These are phyloP conservation scores for Engraulis encrasicolus DNA, from an alignment of 2,113 vertebrate genomes.

Conservation along the genomic window DNA sequence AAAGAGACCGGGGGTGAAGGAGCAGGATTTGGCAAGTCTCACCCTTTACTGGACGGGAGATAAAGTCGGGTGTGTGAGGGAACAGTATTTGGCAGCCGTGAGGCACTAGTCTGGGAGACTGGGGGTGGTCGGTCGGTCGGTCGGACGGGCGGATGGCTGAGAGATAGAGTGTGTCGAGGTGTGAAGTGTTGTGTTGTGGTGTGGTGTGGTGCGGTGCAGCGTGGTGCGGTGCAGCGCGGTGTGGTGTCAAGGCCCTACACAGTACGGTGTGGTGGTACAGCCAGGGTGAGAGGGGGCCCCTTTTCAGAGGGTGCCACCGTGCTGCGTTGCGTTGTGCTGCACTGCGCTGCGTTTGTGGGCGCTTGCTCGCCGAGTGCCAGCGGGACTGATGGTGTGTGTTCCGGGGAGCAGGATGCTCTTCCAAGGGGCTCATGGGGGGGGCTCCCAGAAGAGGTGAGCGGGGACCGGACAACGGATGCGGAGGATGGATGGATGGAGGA, in stretches of 20 bases:
- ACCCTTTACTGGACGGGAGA: conserved; percentile 61
- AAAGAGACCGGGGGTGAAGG: conserved; percentile 65
- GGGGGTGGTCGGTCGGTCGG: too few species aligned
- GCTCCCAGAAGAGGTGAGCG: neutral
- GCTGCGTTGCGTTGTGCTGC: neutral
- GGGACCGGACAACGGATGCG: conserved; percentile 44
- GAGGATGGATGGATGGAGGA: too few species aligned
- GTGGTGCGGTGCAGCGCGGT: too few species aligned
- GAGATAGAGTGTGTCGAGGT: conserved; percentile 65
- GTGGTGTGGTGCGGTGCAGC: conserved; percentile 59
- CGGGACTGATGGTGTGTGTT: conserved; percentile 40
- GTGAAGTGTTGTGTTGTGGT: neutral
- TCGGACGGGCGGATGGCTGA: conserved; percentile 36
- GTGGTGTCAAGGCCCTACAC: too few species aligned
- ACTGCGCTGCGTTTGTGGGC: too few species aligned
- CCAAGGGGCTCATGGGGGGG: conserved; percentile 50
- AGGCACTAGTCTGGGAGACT: too few species aligned
- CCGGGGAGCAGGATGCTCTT: conserved; percentile 48
- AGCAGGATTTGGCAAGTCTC: conserved; percentile 71
- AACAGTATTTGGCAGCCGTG: conserved; percentile 52
- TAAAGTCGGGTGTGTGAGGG: conserved; percentile 54
- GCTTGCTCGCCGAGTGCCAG: conserved; percentile 39
- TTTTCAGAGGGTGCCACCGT: conserved; percentile 54
- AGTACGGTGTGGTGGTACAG: too few species aligned
- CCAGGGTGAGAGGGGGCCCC: too few species aligned